Base-by-base conservation (phyloP, 2,113 vertebrate species). In the Heterotilapia buettikoferi region DNA sequence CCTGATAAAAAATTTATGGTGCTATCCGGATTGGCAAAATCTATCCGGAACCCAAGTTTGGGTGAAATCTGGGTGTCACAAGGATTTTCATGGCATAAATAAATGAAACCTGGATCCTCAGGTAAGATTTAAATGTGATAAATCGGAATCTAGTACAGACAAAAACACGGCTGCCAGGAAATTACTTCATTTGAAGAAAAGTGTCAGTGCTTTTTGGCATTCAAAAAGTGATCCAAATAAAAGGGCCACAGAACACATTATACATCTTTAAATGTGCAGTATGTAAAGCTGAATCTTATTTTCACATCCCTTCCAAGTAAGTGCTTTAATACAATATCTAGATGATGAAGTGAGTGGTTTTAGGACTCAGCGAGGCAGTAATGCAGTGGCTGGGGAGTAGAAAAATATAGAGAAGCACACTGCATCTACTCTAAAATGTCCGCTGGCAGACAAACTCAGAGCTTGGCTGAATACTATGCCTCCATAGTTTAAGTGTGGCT, bases 371-470 rank as follows among this genome's bases (percentile, higher is more conserved):
- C 29, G 33, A 76, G 56, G 80, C 16, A 86, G 54, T 31, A 89
- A 84, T 85, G 57, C 84, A 85, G 63, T 54, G 21, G 80, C 47
- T 29, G 13, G 31, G 84, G 56, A 91, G 73, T 2, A 61, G 38
- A 80, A 12, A 71, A 81, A 83, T 47, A 82, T 71, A 85, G 18
- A 85, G 18, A 87, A 59, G 9, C 53, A 84, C 53, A 2, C 78
- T 83, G 82, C 31, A 29, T 84, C 45, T 54, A 43, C 85, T 88
- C 71, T 68, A 80, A 92, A 88, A 91, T 86, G 86, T 90, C 84
- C 63, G 31, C 59, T 93, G 92, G 94, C 91, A 93, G 87, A 36
- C 26, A 86, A 54, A 87, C n/a, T 40, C 59, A 4, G 45, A 66
- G 79, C 84, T 82, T 89, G 91, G 91, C 91, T 88, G 59, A 80